Evolutionary conservation across 2,797 vertebrate species (phyloP), one percentile per base, ranked within the genome.

Genomic region (Liparis tanakae): DNA sequence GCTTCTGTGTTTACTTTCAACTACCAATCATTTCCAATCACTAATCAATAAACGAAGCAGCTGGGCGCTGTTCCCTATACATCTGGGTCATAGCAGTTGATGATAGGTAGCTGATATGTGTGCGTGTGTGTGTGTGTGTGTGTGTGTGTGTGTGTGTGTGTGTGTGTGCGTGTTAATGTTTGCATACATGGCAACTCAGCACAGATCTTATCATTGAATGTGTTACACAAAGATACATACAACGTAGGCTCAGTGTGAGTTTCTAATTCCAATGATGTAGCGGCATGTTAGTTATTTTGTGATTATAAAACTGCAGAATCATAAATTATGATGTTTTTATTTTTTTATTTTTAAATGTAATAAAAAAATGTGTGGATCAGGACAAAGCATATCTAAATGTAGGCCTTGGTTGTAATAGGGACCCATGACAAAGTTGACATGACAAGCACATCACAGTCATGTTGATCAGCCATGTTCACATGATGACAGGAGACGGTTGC

Each of bases 11-110:
- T 88, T 89, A 86, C 77, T 30, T 80, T 77, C 72, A 41, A 58
- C 43, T 50, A 65, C 50, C 50, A 78, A 87, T 88, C 41, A 72
- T 85, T 85, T 82, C 79, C 74, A 84, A 76, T 85, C 69, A 70
- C 62, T 62, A 74, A 85, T 89, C 90, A 87, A 90, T 90, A 70
- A 75, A 53, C 62, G 59, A 67, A 81, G 67, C 81, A 82, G 67
- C 65, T 65, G 53, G 53, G 76, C 70, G 48, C 68, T 54, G 67
- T 53, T 76, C 6, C 18, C 1, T 12, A 70, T 12, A 7, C 33
- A 57, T 41, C 20, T 61, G 57, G 22, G 36, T 22, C 37, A 15
- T n/a, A 7, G 55, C 55, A 41, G 51, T 41, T 10, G 54, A 64
- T 1, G 22, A 34, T 22, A 30, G 56, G 36, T 4, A 20, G 7